A percentile compares a stretch with the other conserved stretches of the same genome.
Conservation (phyloP, 2,113 vertebrate genomes). For the Phoxinus phoxinus region DNA sequence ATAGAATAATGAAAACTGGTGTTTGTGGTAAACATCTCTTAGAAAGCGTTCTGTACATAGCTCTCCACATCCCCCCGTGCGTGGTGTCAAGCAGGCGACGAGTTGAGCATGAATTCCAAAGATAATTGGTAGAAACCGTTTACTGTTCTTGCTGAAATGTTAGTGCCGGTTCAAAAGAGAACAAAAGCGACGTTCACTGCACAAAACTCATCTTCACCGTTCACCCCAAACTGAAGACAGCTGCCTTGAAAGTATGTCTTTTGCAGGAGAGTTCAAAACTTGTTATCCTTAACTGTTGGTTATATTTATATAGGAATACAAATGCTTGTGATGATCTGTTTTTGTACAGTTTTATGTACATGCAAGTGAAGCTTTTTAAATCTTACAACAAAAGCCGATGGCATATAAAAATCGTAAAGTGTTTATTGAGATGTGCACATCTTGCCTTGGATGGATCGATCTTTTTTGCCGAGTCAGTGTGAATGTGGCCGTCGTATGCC, state of each 20-base stretch:
- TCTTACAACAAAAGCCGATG: conserved; percentile 81
- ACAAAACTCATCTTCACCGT: conserved; percentile 69
- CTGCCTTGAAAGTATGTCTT: conserved; percentile 83
- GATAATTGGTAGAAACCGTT: conserved; percentile 81
- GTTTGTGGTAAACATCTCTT: conserved; percentile 72
- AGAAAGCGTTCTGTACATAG: conserved; percentile 79
- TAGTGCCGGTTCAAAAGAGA: conserved; percentile 70
- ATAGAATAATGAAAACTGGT: conserved; percentile 48
- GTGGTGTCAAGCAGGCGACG: conserved; percentile 68
- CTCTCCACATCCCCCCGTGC: conserved; percentile 68
- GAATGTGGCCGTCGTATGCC: conserved; percentile 89
- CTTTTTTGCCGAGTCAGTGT: conserved; percentile 88
- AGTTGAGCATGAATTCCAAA: conserved; percentile 84
- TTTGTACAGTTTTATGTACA: conserved; percentile 99
- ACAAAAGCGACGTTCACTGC: conserved; percentile 51
- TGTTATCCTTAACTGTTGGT: conserved; percentile 91
- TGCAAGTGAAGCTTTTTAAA: conserved; percentile 96
- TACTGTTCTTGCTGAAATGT: conserved; percentile 75
- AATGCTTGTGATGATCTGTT: conserved; percentile 97
- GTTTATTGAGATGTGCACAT: conserved; percentile 91
- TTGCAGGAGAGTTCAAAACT: conserved; percentile 79
- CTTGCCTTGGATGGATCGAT: conserved; percentile 84
- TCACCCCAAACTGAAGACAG: conserved; percentile 77
- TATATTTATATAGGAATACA: conserved; percentile 91
- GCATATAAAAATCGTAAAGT: conserved; percentile 86